phyloP scores from a whole-genome alignment of 2,797 vertebrate genomes.

The Potorous gilbertii region DNA sequence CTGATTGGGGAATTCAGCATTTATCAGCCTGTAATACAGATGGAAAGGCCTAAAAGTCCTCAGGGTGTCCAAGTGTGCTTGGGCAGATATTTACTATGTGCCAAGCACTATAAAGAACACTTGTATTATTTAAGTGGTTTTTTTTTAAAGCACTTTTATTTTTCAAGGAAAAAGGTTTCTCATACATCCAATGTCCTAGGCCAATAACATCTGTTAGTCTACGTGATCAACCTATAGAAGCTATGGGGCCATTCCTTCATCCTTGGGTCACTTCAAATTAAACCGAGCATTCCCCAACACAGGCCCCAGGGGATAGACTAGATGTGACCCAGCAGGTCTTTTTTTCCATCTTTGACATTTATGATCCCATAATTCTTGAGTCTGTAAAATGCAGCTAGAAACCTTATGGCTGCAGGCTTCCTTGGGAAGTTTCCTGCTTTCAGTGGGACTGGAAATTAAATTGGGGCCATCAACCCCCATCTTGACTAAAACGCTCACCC shows the following conservation, averaged over 20 bases:
- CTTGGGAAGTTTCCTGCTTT: neutral
- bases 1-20: neutral
- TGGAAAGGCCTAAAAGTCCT: neutral
- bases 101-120: neutral
- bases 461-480: neutral
- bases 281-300: neutral
- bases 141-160: neutral
- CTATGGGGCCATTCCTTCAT: neutral
- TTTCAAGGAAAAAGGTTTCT: conserved; percentile 1
- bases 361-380: neutral
- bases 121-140: neutral
- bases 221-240: neutral
- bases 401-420: neutral
- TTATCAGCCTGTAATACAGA: neutral
- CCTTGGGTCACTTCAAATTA: neutral
- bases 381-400: neutral
- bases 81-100: neutral
- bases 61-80: neutral
- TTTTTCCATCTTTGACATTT: neutral
- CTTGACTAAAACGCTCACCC: neutral
- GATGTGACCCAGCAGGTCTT: conserved; percentile 1
- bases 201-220: neutral
- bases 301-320: no score
- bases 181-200: neutral
- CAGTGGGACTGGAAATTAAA: neutral